Base-by-base conservation (phyloP, 2,888 invertebrate species). In the Rapana venosa region DNA sequence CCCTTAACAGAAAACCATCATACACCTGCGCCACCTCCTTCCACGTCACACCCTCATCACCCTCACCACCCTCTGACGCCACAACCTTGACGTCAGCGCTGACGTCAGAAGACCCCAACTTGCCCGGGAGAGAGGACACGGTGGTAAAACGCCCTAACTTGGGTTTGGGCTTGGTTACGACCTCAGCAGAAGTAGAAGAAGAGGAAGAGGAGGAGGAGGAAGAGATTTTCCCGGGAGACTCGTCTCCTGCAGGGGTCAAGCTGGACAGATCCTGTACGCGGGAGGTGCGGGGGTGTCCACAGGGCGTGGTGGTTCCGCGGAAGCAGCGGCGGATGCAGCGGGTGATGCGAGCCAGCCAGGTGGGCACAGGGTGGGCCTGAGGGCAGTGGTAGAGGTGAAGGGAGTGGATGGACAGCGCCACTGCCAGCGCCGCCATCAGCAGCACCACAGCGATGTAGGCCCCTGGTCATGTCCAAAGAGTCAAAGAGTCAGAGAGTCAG, bases 391-490 rank as follows among this genome's bases (percentile, higher is more conserved):
- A 89, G n/a, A 92, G 22, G 79, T 91, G 86, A 6, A 92, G 91
- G 13, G 90, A 89, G 66, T 81, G 79, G 66, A 91, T 91, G 87
- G 91, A 56, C 32, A 90, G 70, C 20, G 88, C 36, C 56, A 92
- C 92, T 11, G 92, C 90, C 85, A 91, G 26, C 4, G 89, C 91
- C 8, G 90, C 89, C 89, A 92, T 36, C 47, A 88, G 30, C 77
- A 92, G 47, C 35, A 91, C 91, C 13, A 87, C 74, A 20, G 91
- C 89, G 30, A 92, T 90, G 86, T 92, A 92, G 20, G 91, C 70
- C 30, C 90, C 91, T 91, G 88, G 30, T 15, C n/a, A n/a, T n/a
- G n/a, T n/a, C n/a, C n/a, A n/a, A n/a, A n/a, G 47, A 47, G 47
- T 5, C 4, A 47, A 8, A 47, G 47, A 47, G 47, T 5, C 4